Evolutionary conservation across 2,888 invertebrate species (phyloP).

Genomic region (Hirtodrosophila confusa): DNA sequence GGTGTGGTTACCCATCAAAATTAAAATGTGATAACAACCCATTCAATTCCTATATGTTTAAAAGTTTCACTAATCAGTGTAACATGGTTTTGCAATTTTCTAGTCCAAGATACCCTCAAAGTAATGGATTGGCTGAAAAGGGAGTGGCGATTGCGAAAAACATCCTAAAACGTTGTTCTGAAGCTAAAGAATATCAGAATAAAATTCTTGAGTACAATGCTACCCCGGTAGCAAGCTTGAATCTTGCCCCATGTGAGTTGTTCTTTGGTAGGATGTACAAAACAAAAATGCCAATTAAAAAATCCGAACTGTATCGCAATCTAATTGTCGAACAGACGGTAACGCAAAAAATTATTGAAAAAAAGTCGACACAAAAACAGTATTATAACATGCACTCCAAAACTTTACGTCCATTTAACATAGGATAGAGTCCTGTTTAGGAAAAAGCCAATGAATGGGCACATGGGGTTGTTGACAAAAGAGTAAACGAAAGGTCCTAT

Average conservation of each 20-base stretch:
- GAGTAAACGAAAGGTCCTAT: neutral
- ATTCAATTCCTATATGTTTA: neutral
- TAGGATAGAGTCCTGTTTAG: neutral
- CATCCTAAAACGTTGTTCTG: neutral
- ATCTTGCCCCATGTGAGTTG: neutral
- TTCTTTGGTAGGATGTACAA: slow-evolving; percentile 11
- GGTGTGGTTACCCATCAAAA: slow-evolving; percentile 1
- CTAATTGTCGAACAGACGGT: neutral
- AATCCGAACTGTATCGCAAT: neutral
- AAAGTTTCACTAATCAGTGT: neutral
- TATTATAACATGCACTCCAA: slow-evolving; percentile 2
- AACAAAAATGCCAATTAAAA: slow-evolving; percentile 8
- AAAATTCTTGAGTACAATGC: slow-evolving; percentile 3
- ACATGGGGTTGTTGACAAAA: neutral
- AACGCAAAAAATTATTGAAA: neutral
- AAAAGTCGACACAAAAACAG: neutral
- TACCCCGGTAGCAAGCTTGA: slow-evolving; percentile 3
- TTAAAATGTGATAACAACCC: slow-evolving; percentile 3
- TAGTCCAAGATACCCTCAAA: slow-evolving; percentile 5
- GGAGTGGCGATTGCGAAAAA: slow-evolving; percentile 10
- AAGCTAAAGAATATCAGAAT: slow-evolving; percentile 1
- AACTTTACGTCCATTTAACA: neutral
- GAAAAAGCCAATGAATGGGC: neutral
- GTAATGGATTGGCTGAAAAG: slow-evolving; percentile 12
- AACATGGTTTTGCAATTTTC: neutral